phyloP scores from a whole-genome alignment of 2,113 vertebrate species.

The Pseudorhombus dupliciocellatus region DNA sequence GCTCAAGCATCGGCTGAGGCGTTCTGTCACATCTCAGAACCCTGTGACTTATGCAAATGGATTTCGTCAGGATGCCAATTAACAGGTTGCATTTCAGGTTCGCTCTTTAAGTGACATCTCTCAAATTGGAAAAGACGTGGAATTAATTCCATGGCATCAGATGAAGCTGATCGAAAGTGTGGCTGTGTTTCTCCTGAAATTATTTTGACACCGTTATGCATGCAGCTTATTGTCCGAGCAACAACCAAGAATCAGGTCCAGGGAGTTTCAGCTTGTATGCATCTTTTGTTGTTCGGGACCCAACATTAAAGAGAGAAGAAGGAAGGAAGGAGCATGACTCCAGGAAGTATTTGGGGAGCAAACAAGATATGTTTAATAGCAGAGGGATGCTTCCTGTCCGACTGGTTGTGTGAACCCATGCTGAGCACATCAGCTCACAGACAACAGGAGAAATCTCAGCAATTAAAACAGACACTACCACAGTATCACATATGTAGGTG shows the following conservation, averaged over 20 bases:
- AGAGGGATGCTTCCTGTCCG: too few relatives aligned
- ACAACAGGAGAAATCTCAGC: too few relatives aligned
- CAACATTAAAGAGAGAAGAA: too few relatives aligned
- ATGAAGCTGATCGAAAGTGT: conserved; percentile 15
- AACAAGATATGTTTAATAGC: too few relatives aligned
- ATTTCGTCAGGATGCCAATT: conserved; percentile 15
- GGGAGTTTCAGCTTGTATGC: too few relatives aligned
- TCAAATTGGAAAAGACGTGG: conserved; percentile 46
- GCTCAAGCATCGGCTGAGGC: neutral
- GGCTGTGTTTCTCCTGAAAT: neutral
- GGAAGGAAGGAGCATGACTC: too few relatives aligned
- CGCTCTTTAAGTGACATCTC: conserved; percentile 25
- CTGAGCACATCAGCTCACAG: neutral
- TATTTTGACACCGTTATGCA: too few relatives aligned
- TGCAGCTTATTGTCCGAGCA: too few relatives aligned
- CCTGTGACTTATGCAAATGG: conserved; percentile 2
- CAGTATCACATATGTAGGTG: neutral
- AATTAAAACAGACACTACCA: neutral
- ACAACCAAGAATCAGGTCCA: too few relatives aligned
- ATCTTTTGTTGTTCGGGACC: too few relatives aligned
- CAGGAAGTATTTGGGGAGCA: too few relatives aligned
- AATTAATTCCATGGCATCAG: conserved; percentile 31
- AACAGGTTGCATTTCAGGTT: neutral
- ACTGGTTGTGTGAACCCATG: too few relatives aligned
- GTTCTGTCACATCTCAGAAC: neutral